Evolutionary conservation across 2,888 invertebrate genomes (phyloP).

Genomic region (Lepeophtheirus nordmannii): DNA sequence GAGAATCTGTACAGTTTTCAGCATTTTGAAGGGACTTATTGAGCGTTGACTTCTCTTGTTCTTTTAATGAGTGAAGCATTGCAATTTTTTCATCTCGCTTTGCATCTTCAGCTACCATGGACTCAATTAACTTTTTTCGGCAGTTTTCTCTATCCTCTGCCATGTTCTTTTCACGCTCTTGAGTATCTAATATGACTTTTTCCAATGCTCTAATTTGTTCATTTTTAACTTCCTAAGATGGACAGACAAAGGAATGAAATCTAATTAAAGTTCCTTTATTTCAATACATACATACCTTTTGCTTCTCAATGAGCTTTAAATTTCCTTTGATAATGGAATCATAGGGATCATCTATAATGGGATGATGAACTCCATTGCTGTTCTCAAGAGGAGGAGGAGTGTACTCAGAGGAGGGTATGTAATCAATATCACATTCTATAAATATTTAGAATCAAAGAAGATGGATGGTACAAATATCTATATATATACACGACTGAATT

Average conservation of each 20-base stretch:
- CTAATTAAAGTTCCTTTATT: background rate
- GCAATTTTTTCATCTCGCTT: constrained; percentile 16
- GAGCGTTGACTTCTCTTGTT: constrained; percentile 17
- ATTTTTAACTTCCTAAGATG: constrained; percentile 40
- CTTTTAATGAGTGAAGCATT: constrained; percentile 19
- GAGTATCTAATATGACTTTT: constrained; percentile 44
- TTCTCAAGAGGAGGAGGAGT: constrained; percentile 27
- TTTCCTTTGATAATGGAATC: constrained; percentile 9
- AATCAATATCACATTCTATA: constrained; percentile 40
- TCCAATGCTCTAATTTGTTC: constrained; percentile 44
- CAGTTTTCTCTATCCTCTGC: background rate
- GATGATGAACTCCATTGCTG: constrained; percentile 7
- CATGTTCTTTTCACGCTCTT: constrained; percentile 4
- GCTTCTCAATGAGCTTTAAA: constrained; percentile 8
- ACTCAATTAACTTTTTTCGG: constrained; percentile 11
- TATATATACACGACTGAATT: too few relatives aligned
- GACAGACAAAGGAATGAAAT: constrained; percentile 22
- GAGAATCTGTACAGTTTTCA: constrained; percentile 21
- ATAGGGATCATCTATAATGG: constrained; percentile 14
- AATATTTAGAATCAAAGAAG: background rate
- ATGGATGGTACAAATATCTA: background rate
- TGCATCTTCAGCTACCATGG: constrained; percentile 19
- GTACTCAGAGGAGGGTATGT: constrained; percentile 36
- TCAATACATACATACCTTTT: constrained; percentile 9
- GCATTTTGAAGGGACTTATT: constrained; percentile 11